Base-by-base conservation (phyloP, 2,113 vertebrate genomes). In the Anseranas semipalmata region DNA sequence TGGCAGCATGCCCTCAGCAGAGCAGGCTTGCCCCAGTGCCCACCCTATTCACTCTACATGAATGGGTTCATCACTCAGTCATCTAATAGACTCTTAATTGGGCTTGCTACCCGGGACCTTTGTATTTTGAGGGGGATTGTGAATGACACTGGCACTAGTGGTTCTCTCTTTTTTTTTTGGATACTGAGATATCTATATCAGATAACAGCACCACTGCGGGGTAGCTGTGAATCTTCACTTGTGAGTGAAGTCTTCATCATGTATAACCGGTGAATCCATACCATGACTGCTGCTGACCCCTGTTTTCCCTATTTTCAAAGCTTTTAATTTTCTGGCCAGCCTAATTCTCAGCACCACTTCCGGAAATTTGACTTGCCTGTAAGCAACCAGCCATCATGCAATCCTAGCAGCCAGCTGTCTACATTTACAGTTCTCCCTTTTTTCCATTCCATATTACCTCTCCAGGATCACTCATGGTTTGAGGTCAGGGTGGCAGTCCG, bases 101-200 rank as follows among this genome's bases (percentile, higher is more conserved):
- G 17, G 45, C 53, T 85, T 73, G 4, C 6, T 78, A 28, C 43
- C 72, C 37, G 32, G 11, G n/a, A n/a, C 48, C 35, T 63, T 63
- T n/a, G 21, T 48, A 32, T 55, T 85, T 92, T 82, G 62, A 70
- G 16, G 15, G 16, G 5, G 1, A 0, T 53, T 85, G 28, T 91
- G 39, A 17, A 48, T 81, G 43, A 63, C 39, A 78, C 12, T 10
- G 48, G 14, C 35, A 48, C 52, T 59, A 87, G 60, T 0, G 0
- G 3, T 30, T 48, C 74, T 72, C 18, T 85, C 6, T 48, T 25
- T 52, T 41, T 27, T 46, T 43, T 66, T 37, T 27, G 4, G 15
- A 37, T 46, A n/a, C 30, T 65, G 27, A 41, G 58, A 25, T n/a
- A 30, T 10, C 33, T 35, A 37, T 27, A 55, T 55, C 24, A 89